A percentile compares a stretch with the other conserved stretches of the same genome.
These are phyloP conservation scores for Oscheius sp. DNA, from an alignment of 1,140 invertebrate species.

Conservation along the genomic window DNA sequence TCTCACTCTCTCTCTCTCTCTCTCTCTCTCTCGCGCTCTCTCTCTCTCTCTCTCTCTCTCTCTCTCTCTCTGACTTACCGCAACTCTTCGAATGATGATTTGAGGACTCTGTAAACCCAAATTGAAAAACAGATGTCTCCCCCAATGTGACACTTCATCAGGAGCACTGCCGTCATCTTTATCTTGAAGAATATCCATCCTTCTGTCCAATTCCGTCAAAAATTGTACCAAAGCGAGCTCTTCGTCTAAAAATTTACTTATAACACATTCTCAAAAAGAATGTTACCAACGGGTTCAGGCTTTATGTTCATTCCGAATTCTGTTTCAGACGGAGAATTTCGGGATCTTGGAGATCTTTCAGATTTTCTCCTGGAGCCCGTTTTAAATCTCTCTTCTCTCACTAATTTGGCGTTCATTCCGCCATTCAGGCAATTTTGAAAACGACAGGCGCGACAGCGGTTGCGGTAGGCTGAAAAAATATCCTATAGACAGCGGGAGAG, in stretches of 20 bases:
- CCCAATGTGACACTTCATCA: not conserved
- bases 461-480: conserved; percentile 34
- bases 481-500: no score
- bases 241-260: conserved; percentile 1
- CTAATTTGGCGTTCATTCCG: conserved; percentile 38
- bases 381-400: conserved; percentile 24
- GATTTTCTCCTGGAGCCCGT: not conserved
- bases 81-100: not conserved
- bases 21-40: conserved; percentile 19
- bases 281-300: not conserved
- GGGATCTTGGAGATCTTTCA: not conserved
- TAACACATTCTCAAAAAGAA: not conserved
- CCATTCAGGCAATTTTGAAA: conserved; percentile 31
- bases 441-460: conserved; percentile 37
- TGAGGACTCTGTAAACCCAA: not conserved
- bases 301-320: not conserved
- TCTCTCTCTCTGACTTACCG: conserved; percentile 10
- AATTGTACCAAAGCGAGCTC: not conserved
- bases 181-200: not conserved
- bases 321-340: not conserved
- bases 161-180: not conserved
- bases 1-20: not conserved
- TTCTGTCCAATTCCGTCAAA: not conserved
- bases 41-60: conserved; percentile 17
- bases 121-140: not conserved